Conservation (phyloP, 1,140 invertebrate genomes). For the Drosophila sulfurigaster region DNA sequence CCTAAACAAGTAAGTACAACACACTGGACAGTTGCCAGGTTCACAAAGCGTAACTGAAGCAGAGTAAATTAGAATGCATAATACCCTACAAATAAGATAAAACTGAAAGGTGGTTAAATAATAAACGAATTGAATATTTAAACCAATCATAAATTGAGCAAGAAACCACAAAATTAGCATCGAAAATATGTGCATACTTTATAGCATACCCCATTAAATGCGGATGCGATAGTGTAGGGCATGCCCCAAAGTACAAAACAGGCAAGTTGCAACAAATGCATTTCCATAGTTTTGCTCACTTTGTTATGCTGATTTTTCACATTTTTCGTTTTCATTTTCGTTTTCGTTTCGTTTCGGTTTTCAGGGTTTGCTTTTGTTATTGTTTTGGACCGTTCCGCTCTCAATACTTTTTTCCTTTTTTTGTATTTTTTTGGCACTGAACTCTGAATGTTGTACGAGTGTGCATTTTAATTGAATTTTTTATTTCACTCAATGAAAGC, state of each 20-base stretch:
- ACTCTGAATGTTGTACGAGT: slow-evolving; percentile 55
- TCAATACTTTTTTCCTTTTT: slow-evolving; percentile 47
- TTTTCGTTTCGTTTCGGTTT: slow-evolving; percentile 22
- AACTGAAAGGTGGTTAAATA: background rate
- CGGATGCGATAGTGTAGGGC: background rate
- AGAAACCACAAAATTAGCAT: background rate
- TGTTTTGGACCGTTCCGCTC: slow-evolving; percentile 61
- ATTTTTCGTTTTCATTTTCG: slow-evolving; percentile 43
- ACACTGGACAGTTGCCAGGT: slow-evolving; percentile 57
- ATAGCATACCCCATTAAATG: background rate
- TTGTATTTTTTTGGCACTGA: slow-evolving; percentile 60
- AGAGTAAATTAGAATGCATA: background rate
- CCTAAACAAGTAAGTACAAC: slow-evolving; percentile 41
- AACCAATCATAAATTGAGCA: background rate
- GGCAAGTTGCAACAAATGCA: slow-evolving; percentile 56
- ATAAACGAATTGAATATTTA: background rate
- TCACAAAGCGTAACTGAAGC: slow-evolving; percentile 34
- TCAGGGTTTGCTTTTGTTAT: slow-evolving; percentile 37
- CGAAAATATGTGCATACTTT: background rate
- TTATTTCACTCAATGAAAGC: slow-evolving; percentile 78
- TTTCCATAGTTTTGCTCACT: slow-evolving; percentile 69
- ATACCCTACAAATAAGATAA: slow-evolving; percentile 19
- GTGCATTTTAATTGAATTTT: slow-evolving; percentile 81
- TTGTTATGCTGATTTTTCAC: slow-evolving; percentile 78
- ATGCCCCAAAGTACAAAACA: slow-evolving; percentile 45